Evolutionary conservation across 2,888 invertebrate genomes (phyloP).

Genomic region (Tethea ocularis): DNA sequence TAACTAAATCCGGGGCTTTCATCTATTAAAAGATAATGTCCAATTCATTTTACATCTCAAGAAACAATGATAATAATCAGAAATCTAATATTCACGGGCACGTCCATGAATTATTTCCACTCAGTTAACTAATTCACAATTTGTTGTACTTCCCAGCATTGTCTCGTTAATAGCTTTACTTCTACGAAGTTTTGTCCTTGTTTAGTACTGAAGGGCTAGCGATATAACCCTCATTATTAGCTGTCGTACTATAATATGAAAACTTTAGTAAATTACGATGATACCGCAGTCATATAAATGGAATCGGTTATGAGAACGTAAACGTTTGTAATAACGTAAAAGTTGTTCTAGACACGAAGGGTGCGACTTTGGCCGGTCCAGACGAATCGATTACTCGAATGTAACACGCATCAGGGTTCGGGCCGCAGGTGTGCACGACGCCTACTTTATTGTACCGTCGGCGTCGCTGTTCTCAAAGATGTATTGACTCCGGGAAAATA

Average conservation of each 20-base stretch:
- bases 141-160: slow-evolving; percentile 39
- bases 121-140: slow-evolving; percentile 35
- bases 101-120: slow-evolving; percentile 33
- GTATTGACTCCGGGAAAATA: slow-evolving; percentile 47
- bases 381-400: slow-evolving; percentile 75
- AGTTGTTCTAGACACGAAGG: slow-evolving; percentile 67
- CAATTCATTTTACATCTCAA: neutral
- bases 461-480: slow-evolving; percentile 36
- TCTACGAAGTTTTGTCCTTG: slow-evolving; percentile 44
- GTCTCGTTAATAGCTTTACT: slow-evolving; percentile 48
- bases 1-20: too few species aligned
- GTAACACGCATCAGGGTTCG: slow-evolving; percentile 50
- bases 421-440: slow-evolving; percentile 63
- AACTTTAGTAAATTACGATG: slow-evolving; percentile 54
- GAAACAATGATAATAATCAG: slow-evolving; percentile 8
- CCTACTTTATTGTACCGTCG: slow-evolving; percentile 50
- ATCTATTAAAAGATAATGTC: too few species aligned
- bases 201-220: slow-evolving; percentile 52
- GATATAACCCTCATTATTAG: slow-evolving; percentile 54
- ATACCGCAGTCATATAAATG: slow-evolving; percentile 51
- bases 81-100: slow-evolving; percentile 29
- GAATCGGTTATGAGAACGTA: slow-evolving; percentile 64
- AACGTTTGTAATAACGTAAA: slow-evolving; percentile 63
- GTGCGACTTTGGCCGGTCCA: slow-evolving; percentile 54
- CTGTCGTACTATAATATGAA: slow-evolving; percentile 53